Evolutionary conservation across 2,113 vertebrate genomes (phyloP).

Genomic region (Paraplagusia blochii): DNA sequence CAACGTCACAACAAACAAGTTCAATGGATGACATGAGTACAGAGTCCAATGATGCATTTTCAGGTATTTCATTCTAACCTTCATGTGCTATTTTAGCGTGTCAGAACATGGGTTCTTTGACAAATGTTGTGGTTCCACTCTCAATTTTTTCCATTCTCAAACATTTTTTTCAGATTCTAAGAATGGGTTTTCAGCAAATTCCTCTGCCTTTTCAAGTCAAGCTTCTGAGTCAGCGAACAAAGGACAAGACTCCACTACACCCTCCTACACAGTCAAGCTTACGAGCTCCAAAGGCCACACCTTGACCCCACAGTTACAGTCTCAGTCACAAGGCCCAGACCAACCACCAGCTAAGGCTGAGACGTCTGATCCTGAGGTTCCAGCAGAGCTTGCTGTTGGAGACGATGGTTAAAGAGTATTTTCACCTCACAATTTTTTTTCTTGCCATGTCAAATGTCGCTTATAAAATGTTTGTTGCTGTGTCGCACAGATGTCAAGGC

Average conservation of each 20-base stretch:
- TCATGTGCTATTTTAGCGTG: neutral
- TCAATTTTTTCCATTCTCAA: too few species aligned
- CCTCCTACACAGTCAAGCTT: constrained; percentile 5
- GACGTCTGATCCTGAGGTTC: constrained; percentile 52
- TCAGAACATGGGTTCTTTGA: too few species aligned
- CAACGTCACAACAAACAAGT: constrained; percentile 7
- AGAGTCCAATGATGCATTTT: neutral
- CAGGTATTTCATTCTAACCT: constrained; percentile 39
- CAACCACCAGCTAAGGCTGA: constrained; percentile 23
- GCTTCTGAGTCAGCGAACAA: constrained; percentile 3
- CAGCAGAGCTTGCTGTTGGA: constrained; percentile 72
- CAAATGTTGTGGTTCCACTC: too few species aligned
- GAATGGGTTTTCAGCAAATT: constrained; percentile 32
- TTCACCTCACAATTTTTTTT: neutral
- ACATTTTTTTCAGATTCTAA: constrained; percentile 35
- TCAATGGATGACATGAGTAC: neutral
- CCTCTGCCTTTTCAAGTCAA: constrained; percentile 12
- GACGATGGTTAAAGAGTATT: constrained; percentile 59
- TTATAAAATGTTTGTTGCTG: neutral
- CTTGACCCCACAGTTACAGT: constrained; percentile 41
- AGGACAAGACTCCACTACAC: constrained; percentile 12
- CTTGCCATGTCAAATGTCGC: neutral
- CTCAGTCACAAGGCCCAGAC: constrained; percentile 21
- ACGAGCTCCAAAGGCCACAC: constrained; percentile 48
- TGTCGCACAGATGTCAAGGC: constrained; percentile 44